Evolutionary conservation across 1,140 invertebrate species (phyloP).

Genomic region (Campoletis sonorensis): DNA sequence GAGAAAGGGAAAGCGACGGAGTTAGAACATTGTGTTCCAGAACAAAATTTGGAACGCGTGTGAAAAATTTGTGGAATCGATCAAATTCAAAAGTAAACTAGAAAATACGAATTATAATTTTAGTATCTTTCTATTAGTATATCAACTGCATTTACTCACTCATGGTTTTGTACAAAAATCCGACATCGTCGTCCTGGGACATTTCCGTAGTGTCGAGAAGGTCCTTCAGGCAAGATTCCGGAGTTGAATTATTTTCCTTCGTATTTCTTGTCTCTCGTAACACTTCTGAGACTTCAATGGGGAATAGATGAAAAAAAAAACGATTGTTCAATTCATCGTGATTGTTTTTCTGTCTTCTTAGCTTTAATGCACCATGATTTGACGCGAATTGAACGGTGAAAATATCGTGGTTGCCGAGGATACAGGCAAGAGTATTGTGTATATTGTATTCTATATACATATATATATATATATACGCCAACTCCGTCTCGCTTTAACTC

Average conservation of each 20-base stretch:
- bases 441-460: neutral
- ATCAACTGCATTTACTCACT: conserved; percentile 65
- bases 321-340: neutral
- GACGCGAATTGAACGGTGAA: conserved; percentile 22
- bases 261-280: conserved; percentile 2
- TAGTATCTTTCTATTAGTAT: conserved; percentile 7
- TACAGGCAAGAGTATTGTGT: neutral
- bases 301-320: neutral
- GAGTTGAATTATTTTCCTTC: neutral
- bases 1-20: neutral
- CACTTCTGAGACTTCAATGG: neutral
- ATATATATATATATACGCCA: neutral
- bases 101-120: neutral
- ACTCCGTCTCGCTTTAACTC: neutral
- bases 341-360: neutral
- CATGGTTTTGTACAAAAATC: conserved; percentile 76
- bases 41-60: neutral
- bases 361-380: neutral
- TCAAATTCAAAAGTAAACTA: neutral
- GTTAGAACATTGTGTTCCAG: neutral
- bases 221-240: conserved; percentile 14
- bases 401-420: conserved; percentile 7
- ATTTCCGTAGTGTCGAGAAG: conserved; percentile 50
- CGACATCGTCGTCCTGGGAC: conserved; percentile 75
- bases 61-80: neutral